Evolutionary conservation across 1,140 invertebrate genomes (phyloP).

Genomic region (Phymorhynchus buccinoides): DNA sequence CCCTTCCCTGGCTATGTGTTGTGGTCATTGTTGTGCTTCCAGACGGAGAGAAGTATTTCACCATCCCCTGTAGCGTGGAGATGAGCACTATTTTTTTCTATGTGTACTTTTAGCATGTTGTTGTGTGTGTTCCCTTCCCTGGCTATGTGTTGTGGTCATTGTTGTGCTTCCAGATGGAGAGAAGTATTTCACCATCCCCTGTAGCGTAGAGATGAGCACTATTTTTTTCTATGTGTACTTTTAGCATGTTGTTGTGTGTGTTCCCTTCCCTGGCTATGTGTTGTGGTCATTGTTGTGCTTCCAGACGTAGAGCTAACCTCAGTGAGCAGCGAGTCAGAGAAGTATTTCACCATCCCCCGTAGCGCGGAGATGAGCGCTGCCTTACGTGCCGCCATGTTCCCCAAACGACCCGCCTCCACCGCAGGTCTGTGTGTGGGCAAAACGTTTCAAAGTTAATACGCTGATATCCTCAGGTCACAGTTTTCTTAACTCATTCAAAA

Average conservation of each 20-base stretch:
- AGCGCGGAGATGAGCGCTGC: slow-evolving; percentile 75
- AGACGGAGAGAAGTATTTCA: no score
- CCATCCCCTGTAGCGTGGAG: no score
- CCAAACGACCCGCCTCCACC: slow-evolving; percentile 76
- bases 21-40: no score
- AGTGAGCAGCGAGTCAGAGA: slow-evolving; percentile 71
- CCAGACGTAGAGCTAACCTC: slow-evolving; percentile 63
- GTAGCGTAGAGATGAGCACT: slow-evolving; percentile 76
- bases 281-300: slow-evolving; percentile 38
- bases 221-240: slow-evolving; percentile 43
- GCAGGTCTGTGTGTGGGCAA: slow-evolving; percentile 76
- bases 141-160: background rate
- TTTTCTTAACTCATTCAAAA: no score
- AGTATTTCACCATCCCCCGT: slow-evolving; percentile 78
- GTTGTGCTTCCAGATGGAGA: slow-evolving; percentile 67
- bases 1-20: no score
- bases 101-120: background rate
- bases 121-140: background rate
- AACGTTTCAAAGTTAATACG: no score
- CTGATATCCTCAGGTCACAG: no score
- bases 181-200: slow-evolving; percentile 78
- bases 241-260: background rate
- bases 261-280: background rate
- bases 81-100: background rate
- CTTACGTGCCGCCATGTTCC: slow-evolving; percentile 59